Conservation (phyloP, 2,888 invertebrate species). For the Perithous albicinctus region DNA sequence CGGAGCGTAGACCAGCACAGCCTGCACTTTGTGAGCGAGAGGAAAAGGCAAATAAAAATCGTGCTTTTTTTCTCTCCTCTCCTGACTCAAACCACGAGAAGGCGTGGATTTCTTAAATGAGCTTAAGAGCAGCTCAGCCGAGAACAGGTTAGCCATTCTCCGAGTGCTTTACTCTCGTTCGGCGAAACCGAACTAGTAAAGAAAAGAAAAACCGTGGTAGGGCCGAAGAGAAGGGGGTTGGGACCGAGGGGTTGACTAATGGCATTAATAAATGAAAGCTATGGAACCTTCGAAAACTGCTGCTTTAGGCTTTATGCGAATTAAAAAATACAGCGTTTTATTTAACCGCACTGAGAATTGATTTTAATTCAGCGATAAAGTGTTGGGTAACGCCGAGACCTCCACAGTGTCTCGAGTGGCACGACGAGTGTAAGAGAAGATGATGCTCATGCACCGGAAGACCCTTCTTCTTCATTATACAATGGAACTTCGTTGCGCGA, state of each 20-base stretch:
- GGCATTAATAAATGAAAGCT: conserved; percentile 77
- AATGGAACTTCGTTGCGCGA: conserved; percentile 29
- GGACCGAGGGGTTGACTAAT: conserved; percentile 75
- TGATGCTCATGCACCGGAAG: conserved; percentile 51
- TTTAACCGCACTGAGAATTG: conserved; percentile 29
- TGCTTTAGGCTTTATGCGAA: conserved; percentile 19
- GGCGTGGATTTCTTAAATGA: conserved; percentile 71
- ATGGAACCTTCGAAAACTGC: conserved; percentile 44
- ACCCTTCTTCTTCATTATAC: conserved; percentile 36
- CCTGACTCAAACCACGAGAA: conserved; percentile 57
- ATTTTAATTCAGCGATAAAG: conserved; percentile 43
- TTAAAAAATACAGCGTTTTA: conserved; percentile 20
- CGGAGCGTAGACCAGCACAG: conserved; percentile 66
- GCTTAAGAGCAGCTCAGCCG: conserved; percentile 41
- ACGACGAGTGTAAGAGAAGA: conserved; percentile 25
- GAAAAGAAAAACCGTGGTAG: conserved; percentile 24
- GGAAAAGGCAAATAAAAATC: conserved; percentile 44
- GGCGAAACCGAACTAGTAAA: conserved; percentile 25
- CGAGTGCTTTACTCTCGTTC: conserved; percentile 44
- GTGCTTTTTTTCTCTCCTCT: conserved; percentile 37
- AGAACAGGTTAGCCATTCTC: conserved; percentile 35
- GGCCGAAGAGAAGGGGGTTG: conserved; percentile 1
- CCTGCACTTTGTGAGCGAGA: conserved; percentile 45
- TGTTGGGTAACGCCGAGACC: background rate
- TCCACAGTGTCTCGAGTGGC: background rate